These are phyloP conservation scores for Physocephala rufipes DNA, from an alignment of 2,888 invertebrate genomes.

Conservation along the genomic window DNA sequence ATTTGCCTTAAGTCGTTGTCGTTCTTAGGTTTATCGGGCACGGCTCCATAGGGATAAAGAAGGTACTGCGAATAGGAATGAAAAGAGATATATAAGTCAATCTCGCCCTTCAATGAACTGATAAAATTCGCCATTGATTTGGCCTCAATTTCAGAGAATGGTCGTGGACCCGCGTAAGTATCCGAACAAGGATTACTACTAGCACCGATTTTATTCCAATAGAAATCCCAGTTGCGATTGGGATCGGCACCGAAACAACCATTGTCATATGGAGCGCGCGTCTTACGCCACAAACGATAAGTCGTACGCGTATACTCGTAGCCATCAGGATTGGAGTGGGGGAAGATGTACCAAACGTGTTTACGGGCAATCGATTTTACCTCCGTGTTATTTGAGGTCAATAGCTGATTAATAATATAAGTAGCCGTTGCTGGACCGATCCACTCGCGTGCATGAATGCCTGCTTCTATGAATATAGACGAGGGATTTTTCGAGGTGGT, in stretches of 20 bases:
- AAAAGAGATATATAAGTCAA: slow-evolving; percentile 75
- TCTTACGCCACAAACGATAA: slow-evolving; percentile 75
- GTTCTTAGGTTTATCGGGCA: slow-evolving; percentile 67
- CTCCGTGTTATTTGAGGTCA: slow-evolving; percentile 68
- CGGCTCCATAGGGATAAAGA: slow-evolving; percentile 73
- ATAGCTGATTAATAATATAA: slow-evolving; percentile 71
- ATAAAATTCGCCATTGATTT: slow-evolving; percentile 69
- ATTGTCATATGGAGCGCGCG: slow-evolving; percentile 67
- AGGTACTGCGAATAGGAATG: slow-evolving; percentile 80
- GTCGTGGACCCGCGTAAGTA: slow-evolving; percentile 72
- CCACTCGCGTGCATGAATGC: slow-evolving; percentile 82
- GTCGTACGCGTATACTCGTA: slow-evolving; percentile 71
- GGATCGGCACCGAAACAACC: slow-evolving; percentile 75
- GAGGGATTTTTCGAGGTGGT: slow-evolving; percentile 51
- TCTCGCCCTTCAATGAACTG: slow-evolving; percentile 64
- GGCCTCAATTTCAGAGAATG: slow-evolving; percentile 79
- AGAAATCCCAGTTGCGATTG: slow-evolving; percentile 80
- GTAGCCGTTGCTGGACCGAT: slow-evolving; percentile 73
- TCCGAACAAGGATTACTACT: slow-evolving; percentile 71
- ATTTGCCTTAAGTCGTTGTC: slow-evolving; percentile 67
- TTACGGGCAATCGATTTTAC: slow-evolving; percentile 67
- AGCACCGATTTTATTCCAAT: slow-evolving; percentile 73
- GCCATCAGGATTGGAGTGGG: slow-evolving; percentile 82
- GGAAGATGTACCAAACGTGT: slow-evolving; percentile 80
- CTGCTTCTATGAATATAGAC: slow-evolving; percentile 71